phyloP scores from a whole-genome alignment of 35 echinoderm and acorn worm species.

The Eucidaris tribuloides region DNA sequence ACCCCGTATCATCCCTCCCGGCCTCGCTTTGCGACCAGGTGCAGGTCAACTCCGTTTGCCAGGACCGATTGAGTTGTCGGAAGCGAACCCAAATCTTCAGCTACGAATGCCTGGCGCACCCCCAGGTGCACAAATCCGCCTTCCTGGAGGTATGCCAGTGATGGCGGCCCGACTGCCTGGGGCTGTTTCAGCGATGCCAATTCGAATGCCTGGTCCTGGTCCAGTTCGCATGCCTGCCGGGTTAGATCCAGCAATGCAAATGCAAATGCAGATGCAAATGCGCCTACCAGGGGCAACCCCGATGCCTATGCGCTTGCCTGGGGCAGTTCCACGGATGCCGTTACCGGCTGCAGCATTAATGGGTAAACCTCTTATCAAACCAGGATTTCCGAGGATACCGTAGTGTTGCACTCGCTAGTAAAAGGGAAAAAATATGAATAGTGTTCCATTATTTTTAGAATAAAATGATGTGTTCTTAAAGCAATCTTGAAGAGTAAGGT shows the following conservation, averaged over 20 bases:
- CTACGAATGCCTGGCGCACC: too few relatives aligned
- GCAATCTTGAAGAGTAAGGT: too few relatives aligned
- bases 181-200: neutral
- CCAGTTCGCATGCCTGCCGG: neutral
- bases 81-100: too few relatives aligned
- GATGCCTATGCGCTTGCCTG: neutral
- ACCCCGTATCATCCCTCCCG: too few relatives aligned
- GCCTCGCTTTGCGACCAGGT: too few relatives aligned
- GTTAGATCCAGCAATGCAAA: neutral
- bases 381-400: neutral
- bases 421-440: too few relatives aligned
- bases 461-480: too few relatives aligned
- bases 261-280: neutral
- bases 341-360: slow-evolving; percentile 6
- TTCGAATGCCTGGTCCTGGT: slow-evolving; percentile 6
- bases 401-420: neutral
- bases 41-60: too few relatives aligned
- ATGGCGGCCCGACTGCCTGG: neutral
- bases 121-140: too few relatives aligned
- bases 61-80: too few relatives aligned
- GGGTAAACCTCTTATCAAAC: slow-evolving; percentile 16
- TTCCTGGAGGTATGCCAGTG: too few relatives aligned
- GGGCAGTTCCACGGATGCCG: slow-evolving; percentile 14
- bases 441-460: too few relatives aligned
- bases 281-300: neutral